Evolutionary conservation across 2,797 vertebrate species (phyloP).

Genomic region (Enteromius argenteus): DNA sequence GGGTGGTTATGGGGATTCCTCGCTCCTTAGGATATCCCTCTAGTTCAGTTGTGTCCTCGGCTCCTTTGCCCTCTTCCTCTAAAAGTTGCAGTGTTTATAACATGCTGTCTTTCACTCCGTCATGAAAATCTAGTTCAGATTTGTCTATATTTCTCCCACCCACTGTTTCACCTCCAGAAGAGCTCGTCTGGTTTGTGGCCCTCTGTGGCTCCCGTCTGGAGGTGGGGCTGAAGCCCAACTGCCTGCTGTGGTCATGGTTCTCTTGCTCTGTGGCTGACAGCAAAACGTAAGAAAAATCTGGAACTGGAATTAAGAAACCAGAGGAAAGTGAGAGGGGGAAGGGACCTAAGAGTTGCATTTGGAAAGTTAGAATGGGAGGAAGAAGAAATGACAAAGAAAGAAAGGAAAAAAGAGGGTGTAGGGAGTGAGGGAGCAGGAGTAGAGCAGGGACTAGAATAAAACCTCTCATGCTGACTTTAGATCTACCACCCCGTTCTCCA

Average conservation of each 20-base stretch:
- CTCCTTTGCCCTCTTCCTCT: background rate
- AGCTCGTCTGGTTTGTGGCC: slow-evolving; percentile 20
- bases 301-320: slow-evolving; percentile 63
- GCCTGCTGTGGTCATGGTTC: slow-evolving; percentile 63
- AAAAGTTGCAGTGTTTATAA: background rate
- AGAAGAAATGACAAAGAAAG: slow-evolving; percentile 29
- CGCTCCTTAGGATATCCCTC: slow-evolving; percentile 25
- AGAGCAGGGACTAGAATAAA: slow-evolving; percentile 55
- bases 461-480: background rate
- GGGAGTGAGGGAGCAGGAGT: slow-evolving; percentile 51
- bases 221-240: slow-evolving; percentile 56
- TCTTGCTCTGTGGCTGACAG: slow-evolving; percentile 53
- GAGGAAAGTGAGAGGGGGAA: slow-evolving; percentile 47
- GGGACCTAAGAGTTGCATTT: slow-evolving; percentile 31
- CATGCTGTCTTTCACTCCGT: background rate
- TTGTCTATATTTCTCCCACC: slow-evolving; percentile 6
- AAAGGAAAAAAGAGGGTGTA: slow-evolving; percentile 1
- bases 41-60: background rate
- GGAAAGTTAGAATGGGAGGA: slow-evolving; percentile 39
- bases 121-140: background rate
- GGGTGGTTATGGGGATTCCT: slow-evolving; percentile 34
- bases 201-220: slow-evolving; percentile 51
- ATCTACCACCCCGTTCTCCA: background rate
- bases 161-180: slow-evolving; percentile 1
- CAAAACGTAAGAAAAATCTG: slow-evolving; percentile 57